Evolutionary conservation across 2,797 vertebrate genomes (phyloP).

Genomic region (Onychomys leucogaster): DNA sequence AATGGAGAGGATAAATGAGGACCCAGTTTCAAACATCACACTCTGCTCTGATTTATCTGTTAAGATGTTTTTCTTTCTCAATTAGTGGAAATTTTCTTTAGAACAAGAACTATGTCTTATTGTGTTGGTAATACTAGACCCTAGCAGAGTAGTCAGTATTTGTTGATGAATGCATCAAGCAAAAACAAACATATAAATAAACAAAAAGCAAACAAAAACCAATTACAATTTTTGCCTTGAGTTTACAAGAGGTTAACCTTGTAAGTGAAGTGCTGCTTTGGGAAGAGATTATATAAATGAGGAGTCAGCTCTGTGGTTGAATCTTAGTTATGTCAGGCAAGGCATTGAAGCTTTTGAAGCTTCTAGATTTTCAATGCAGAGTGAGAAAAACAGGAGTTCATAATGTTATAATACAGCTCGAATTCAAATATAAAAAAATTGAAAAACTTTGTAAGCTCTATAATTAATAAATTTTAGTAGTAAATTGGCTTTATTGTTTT

Average conservation of each 20-base stretch:
- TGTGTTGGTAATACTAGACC: constrained; percentile 46
- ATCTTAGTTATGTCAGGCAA: not conserved
- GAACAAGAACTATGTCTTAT: constrained; percentile 41
- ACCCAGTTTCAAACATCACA: not conserved
- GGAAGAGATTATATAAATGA: not conserved
- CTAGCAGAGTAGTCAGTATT: constrained; percentile 45
- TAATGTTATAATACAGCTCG: not conserved
- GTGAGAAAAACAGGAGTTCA: not conserved
- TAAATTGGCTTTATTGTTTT: not conserved
- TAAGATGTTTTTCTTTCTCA: constrained; percentile 36
- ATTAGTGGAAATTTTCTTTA: constrained; percentile 11
- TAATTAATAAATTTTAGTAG: not conserved
- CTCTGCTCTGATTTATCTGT: constrained; percentile 22
- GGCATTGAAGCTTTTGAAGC: not conserved
- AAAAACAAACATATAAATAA: not conserved
- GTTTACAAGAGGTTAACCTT: constrained; percentile 57
- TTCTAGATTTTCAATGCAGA: constrained; percentile 17
- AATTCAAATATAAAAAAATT: constrained; percentile 18
- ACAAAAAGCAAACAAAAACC: not conserved
- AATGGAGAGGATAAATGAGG: not conserved
- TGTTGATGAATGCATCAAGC: constrained; percentile 41
- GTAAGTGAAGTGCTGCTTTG: constrained; percentile 31
- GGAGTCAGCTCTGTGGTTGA: not conserved
- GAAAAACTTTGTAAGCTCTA: not conserved
- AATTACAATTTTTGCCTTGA: constrained; percentile 15